Evolutionary conservation across 2,113 vertebrate species (phyloP).

Genomic region (Pipra filicauda): DNA sequence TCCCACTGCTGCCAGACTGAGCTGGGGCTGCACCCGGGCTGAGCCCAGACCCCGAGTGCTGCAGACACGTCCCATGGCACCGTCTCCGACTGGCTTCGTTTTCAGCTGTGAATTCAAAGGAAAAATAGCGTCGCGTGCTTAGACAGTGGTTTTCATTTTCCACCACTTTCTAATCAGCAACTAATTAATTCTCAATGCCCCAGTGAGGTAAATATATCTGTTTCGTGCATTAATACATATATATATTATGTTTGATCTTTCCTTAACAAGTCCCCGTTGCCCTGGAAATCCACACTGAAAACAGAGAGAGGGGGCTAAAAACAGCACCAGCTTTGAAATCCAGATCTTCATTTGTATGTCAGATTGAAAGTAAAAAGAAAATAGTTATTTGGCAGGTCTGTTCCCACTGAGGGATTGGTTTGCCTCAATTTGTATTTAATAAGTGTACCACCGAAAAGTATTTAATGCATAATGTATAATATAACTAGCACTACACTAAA

Average conservation of each 20-base stretch:
- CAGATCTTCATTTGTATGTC: constrained; percentile 50
- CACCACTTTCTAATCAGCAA: constrained; percentile 14
- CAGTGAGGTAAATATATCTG: constrained; percentile 66
- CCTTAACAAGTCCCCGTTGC: constrained; percentile 67
- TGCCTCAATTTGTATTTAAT: constrained; percentile 65
- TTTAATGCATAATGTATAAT: constrained; percentile 64
- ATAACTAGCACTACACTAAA: constrained; percentile 49
- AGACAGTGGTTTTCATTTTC: constrained; percentile 20
- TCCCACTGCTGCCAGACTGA: neutral
- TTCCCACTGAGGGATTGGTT: constrained; percentile 33
- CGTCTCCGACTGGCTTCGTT: accelerated
- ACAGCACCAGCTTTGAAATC: constrained; percentile 58
- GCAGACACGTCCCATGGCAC: accelerated
- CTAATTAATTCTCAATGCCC: constrained; percentile 71
- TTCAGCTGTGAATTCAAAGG: neutral
- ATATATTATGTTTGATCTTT: constrained; percentile 70
- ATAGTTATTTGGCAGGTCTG: constrained; percentile 49
- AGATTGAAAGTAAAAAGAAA: constrained; percentile 51
- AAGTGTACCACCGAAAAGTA: constrained; percentile 29
- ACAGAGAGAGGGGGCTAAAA: neutral
- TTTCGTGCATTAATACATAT: constrained; percentile 69
- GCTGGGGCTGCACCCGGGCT: neutral
- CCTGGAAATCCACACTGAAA: constrained; percentile 53
- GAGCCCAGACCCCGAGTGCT: accelerated
- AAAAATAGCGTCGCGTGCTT: neutral